Percentiles rank a stretch among this genome's conserved stretches.
Conservation (phyloP, 2,113 vertebrate species). For the Anoplopoma fimbria region DNA sequence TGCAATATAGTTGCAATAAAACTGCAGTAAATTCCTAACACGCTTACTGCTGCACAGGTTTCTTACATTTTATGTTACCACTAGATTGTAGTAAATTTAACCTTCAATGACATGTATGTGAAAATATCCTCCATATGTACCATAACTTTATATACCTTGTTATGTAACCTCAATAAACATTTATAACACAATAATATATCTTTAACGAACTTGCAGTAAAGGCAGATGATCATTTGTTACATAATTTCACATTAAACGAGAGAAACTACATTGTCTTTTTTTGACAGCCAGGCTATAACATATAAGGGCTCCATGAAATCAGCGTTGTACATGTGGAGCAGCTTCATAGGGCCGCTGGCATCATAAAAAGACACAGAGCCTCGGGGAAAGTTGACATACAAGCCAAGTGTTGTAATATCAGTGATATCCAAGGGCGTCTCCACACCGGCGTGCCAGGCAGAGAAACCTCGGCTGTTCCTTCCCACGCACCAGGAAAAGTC, state of each 20-base stretch:
- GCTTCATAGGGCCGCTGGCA: constrained; percentile 70
- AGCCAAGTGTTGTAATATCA: constrained; percentile 74
- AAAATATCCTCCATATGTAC: neutral
- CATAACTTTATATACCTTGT: constrained; percentile 9
- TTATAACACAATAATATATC: neutral
- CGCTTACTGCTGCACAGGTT: neutral
- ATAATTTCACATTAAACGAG: constrained; percentile 57
- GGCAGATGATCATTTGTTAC: neutral
- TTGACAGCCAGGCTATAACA: constrained; percentile 85
- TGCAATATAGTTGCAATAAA: constrained; percentile 34
- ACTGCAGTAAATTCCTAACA: constrained; percentile 29
- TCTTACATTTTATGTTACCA: constrained; percentile 5
- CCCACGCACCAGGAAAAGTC: constrained; percentile 86
- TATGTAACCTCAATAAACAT: constrained; percentile 34
- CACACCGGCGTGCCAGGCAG: constrained; percentile 81
- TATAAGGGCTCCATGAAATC: constrained; percentile 83
- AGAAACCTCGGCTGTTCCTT: constrained; percentile 81
- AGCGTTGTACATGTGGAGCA: constrained; percentile 77
- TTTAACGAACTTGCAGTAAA: constrained; percentile 11
- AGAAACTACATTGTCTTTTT: constrained; percentile 82
- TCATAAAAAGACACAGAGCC: constrained; percentile 83
- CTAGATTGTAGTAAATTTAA: constrained; percentile 52
- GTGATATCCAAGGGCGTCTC: constrained; percentile 74
- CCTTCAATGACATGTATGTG: neutral
- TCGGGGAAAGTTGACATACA: constrained; percentile 80